Evolutionary conservation across 2,888 invertebrate species (phyloP).

Genomic region (Ethmia dodecea): DNA sequence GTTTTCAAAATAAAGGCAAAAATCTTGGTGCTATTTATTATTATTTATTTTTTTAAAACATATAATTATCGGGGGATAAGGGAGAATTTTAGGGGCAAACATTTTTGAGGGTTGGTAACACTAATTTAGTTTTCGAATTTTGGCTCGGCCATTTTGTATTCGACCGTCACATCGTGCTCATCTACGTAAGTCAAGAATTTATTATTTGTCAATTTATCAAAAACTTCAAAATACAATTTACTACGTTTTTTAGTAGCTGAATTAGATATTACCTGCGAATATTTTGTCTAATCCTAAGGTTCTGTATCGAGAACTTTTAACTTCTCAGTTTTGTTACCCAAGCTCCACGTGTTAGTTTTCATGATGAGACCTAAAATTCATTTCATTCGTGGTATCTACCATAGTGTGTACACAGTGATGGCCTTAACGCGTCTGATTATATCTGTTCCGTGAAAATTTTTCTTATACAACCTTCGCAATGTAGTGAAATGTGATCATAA

Average conservation of each 20-base stretch:
- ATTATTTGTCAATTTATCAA: neutral
- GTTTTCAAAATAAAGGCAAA: too few species aligned
- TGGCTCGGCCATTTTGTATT: slow-evolving; percentile 63
- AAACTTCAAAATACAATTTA: too few species aligned
- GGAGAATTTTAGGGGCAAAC: too few species aligned
- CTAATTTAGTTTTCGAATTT: neutral
- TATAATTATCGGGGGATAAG: too few species aligned
- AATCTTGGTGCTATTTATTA: too few species aligned
- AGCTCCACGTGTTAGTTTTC: slow-evolving; percentile 52
- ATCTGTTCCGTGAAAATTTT: too few species aligned
- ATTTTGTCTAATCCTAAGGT: too few species aligned
- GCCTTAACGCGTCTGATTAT: slow-evolving; percentile 65
- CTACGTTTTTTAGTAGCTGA: too few species aligned
- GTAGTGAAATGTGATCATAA: neutral
- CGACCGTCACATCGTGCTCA: slow-evolving; percentile 57
- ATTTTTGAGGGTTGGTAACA: too few species aligned
- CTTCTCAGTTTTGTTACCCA: slow-evolving; percentile 21
- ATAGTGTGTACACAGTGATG: slow-evolving; percentile 69
- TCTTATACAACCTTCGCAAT: too few species aligned
- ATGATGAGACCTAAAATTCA: slow-evolving; percentile 58
- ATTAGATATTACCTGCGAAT: too few species aligned
- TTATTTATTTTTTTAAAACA: too few species aligned
- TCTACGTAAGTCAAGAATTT: slow-evolving; percentile 58
- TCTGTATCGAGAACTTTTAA: neutral
- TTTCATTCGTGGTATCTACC: slow-evolving; percentile 74